Percentiles rank a stretch among this genome's conserved stretches.
Evolutionary conservation across 2,888 invertebrate species (phyloP).

Genomic region (Nowickia ferox): DNA sequence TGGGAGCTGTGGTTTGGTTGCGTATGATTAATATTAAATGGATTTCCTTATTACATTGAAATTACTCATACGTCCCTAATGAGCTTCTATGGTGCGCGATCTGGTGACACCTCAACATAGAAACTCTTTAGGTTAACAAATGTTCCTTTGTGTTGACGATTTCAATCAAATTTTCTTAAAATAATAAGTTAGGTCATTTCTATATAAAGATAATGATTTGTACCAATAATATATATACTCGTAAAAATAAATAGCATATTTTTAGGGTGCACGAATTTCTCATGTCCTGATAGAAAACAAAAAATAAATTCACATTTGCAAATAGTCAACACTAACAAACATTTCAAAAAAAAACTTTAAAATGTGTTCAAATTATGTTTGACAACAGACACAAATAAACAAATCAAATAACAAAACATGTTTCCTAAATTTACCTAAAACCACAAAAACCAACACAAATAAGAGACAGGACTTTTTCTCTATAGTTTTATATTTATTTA

Average conservation of each 20-base stretch:
- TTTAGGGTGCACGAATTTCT: background rate
- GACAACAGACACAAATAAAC: background rate
- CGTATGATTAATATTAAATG: background rate
- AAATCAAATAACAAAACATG: constrained; percentile 1
- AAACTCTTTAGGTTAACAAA: too few relatives aligned
- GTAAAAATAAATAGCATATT: background rate
- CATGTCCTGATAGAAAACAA: background rate
- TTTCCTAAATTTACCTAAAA: constrained; percentile 31
- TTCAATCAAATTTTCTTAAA: background rate
- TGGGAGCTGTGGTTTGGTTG: too few relatives aligned
- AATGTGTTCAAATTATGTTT: constrained; percentile 32
- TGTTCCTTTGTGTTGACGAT: too few relatives aligned
- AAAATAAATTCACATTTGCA: constrained; percentile 10
- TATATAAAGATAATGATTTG: too few relatives aligned
- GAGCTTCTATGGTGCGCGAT: too few relatives aligned
- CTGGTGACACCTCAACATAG: too few relatives aligned
- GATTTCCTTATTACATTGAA: too few relatives aligned
- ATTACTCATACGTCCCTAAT: background rate
- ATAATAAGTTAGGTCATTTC: background rate
- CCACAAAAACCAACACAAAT: constrained; percentile 26
- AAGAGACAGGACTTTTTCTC: background rate
- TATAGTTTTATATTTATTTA: background rate
- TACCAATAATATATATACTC: background rate
- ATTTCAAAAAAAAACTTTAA: constrained; percentile 26
- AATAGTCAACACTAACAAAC: background rate